phyloP scores from a whole-genome alignment of 1,140 invertebrate species.

The Pseudomyrmex flavicornis region DNA sequence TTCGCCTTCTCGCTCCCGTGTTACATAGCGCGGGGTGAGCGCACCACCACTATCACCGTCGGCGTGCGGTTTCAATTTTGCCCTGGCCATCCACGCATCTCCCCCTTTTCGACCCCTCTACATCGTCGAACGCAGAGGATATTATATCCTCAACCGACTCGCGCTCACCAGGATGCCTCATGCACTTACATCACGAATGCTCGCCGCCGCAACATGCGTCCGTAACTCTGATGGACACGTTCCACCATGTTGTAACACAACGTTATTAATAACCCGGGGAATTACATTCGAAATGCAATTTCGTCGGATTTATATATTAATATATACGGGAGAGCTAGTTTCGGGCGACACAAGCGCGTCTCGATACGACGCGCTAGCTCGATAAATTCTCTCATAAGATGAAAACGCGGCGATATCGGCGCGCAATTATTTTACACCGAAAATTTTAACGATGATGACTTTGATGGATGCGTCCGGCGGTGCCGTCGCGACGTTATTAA shows the following conservation, averaged over 20 bases:
- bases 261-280: constrained; percentile 43
- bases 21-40: background rate
- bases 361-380: no score
- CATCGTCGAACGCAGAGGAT: constrained; percentile 30
- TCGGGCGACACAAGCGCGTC: no score
- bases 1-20: background rate
- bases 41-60: constrained; percentile 5
- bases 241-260: constrained; percentile 24
- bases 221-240: constrained; percentile 41
- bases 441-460: background rate
- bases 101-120: background rate
- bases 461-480: background rate
- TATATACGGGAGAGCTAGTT: background rate
- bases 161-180: constrained; percentile 38
- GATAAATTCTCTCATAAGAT: background rate
- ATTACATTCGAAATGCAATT: constrained; percentile 37
- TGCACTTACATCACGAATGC: constrained; percentile 25
- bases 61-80: constrained; percentile 63
- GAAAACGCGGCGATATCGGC: no score
- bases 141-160: constrained; percentile 30
- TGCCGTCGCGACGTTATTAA: background rate
- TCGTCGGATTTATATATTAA: constrained; percentile 33
- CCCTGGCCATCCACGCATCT: constrained; percentile 48
- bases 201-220: constrained; percentile 23
- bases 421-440: background rate